Percentiles rank a stretch among this genome's conserved stretches.
phyloP scores from a whole-genome alignment of 2,888 invertebrate species.

The Coleophora flavipennella region DNA sequence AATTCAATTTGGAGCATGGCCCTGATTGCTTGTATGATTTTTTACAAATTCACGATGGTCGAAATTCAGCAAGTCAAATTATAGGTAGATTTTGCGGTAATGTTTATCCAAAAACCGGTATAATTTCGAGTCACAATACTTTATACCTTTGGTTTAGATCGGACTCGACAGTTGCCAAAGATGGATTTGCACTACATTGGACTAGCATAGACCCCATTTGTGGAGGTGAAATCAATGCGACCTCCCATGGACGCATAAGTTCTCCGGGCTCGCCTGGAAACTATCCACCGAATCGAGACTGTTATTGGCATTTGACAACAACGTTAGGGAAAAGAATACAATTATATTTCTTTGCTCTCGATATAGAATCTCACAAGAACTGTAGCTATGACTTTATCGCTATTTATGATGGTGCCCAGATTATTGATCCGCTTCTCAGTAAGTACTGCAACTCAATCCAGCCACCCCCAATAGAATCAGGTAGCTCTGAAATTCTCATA shows the following conservation, averaged over 20 bases:
- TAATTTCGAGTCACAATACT: conserved; percentile 83
- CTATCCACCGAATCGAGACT: conserved; percentile 89
- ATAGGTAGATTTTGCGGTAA: conserved; percentile 88
- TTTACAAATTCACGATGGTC: conserved; percentile 89
- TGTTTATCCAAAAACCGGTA: conserved; percentile 77
- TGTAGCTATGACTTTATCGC: conserved; percentile 85
- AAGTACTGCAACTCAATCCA: conserved; percentile 82
- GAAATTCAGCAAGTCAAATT: conserved; percentile 77
- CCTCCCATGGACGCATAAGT: conserved; percentile 80
- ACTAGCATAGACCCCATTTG: conserved; percentile 79
- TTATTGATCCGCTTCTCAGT: conserved; percentile 66
- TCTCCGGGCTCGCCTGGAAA: conserved; percentile 92
- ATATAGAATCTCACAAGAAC: conserved; percentile 80
- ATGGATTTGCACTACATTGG: conserved; percentile 88
- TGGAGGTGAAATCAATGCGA: conserved; percentile 76
- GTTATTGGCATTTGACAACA: conserved; percentile 83
- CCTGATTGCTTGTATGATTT: conserved; percentile 80
- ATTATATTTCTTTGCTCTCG: conserved; percentile 84
- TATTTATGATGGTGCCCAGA: conserved; percentile 70
- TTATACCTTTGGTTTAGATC: conserved; percentile 88
- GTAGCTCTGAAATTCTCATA: conserved; percentile 75
- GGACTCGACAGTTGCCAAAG: conserved; percentile 74
- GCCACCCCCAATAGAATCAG: conserved; percentile 81
- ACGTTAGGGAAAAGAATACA: conserved; percentile 82
- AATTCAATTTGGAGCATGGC: conserved; percentile 81